Percentiles rank a stretch among this genome's conserved stretches.
Evolutionary conservation across 2,113 vertebrate genomes (phyloP).

Genomic region (Ceyx melanurus): DNA sequence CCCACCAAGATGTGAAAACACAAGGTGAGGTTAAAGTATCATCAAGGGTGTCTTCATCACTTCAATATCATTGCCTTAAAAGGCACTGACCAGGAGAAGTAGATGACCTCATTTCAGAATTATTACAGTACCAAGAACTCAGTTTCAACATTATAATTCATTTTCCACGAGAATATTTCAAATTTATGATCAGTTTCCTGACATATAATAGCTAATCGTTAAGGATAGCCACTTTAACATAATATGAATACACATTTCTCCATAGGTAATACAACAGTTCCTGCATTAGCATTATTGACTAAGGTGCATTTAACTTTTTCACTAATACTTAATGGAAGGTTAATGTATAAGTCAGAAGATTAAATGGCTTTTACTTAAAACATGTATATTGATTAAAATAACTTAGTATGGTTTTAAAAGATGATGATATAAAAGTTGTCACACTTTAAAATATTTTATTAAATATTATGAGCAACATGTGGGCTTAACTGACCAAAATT

Average conservation of each 20-base stretch:
- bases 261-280: conserved; percentile 82
- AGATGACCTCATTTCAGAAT: conserved; percentile 88
- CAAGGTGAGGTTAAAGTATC: conserved; percentile 84
- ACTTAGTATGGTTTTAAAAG: conserved; percentile 84
- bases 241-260: conserved; percentile 92
- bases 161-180: conserved; percentile 84
- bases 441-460: conserved; percentile 81
- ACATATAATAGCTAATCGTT: conserved; percentile 85
- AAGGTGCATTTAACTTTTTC: conserved; percentile 89
- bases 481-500: conserved; percentile 65
- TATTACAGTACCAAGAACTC: conserved; percentile 87
- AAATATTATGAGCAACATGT: conserved; percentile 77
- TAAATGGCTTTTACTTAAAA: conserved; percentile 95
- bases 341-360: conserved; percentile 94
- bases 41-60: conserved; percentile 88
- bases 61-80: conserved; percentile 92
- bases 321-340: conserved; percentile 98
- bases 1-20: conserved; percentile 82
- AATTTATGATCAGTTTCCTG: conserved; percentile 85
- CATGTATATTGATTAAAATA: conserved; percentile 94
- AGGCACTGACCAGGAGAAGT: conserved; percentile 86
- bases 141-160: conserved; percentile 90
- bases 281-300: conserved; percentile 96
- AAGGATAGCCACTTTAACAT: conserved; percentile 89
- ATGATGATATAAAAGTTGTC: conserved; percentile 84